phyloP scores from a whole-genome alignment of 1,140 invertebrate species.

The Sycophila sp. region DNA sequence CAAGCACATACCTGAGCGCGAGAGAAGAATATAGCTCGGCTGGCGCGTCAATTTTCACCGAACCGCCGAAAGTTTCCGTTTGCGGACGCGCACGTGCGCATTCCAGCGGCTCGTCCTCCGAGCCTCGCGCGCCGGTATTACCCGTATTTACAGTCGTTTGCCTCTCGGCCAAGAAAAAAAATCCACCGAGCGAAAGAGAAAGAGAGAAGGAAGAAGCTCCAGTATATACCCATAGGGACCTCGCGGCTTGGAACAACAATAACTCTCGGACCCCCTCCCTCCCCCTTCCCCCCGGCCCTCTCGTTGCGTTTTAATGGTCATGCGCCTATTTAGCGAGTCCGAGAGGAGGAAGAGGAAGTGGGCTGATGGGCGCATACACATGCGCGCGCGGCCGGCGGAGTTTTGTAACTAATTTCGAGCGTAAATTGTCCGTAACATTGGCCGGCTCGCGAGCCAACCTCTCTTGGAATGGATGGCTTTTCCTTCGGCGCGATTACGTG shows the following conservation, averaged over 20 bases:
- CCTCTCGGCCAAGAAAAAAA: no score
- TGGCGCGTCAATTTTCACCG: background rate
- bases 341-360: slow-evolving; percentile 65
- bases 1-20: no score
- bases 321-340: slow-evolving; percentile 58
- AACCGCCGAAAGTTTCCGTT: background rate
- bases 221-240: background rate
- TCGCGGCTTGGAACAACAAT: background rate
- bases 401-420: slow-evolving; percentile 67
- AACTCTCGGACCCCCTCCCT: background rate
- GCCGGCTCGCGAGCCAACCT: slow-evolving; percentile 29
- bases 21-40: background rate
- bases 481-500: slow-evolving; percentile 26
- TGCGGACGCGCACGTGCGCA: background rate
- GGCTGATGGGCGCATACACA: slow-evolving; percentile 66
- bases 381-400: no score
- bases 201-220: no score
- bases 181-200: no score
- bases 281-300: slow-evolving; percentile 37
- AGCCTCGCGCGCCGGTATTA: background rate
- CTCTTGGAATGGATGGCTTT: slow-evolving; percentile 26
- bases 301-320: slow-evolving; percentile 61
- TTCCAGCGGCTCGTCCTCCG: background rate
- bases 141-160: background rate
- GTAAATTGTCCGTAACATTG: slow-evolving; percentile 68